Evolutionary conservation across 2,888 invertebrate genomes (phyloP), one percentile per base, ranked within the genome.

Genomic region (Trissoscelio sp.): DNA sequence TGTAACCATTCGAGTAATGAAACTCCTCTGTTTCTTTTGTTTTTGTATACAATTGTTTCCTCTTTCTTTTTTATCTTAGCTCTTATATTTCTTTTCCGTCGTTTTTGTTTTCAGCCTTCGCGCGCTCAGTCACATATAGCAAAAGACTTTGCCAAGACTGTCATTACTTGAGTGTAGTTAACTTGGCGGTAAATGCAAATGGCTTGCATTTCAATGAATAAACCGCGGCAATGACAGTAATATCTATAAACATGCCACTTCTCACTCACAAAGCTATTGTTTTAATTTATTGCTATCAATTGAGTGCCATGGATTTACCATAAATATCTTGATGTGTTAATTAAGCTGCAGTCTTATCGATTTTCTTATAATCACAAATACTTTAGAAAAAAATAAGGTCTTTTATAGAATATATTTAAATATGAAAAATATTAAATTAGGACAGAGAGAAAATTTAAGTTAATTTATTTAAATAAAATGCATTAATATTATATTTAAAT

Each of bases 141-240:
- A 7, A 57, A 67, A 73, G 67, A 66, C 66, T 75, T 62, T 73
- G 42, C 62, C 69, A 37, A 70, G 64, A 42, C 64, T 64, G 73
- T 79, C 78, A 79, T 82, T 82, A 74, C 58, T 79, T 57, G 70
- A 74, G 78, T 70, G 70, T 62, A 58, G 81, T 58, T 62, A 78
- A 60, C 57, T 79, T 55, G 14, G 48, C 55, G 79, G 72, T 46
- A 79, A 79, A 79, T 69, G 67, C 55, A 69, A 79, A 74, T 74
- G 67, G 58, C 60, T 69, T 53, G 69, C 66, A 69, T 77, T 62
- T 55, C 60, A 44, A 60, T 62, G 62, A 66, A 77, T 48, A 67
- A 74, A 64, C 69, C 64, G 53, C 74, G 42, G 20, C 60, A 53
- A 51, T 73, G 67, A 67, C 67, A 58, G 62, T 58, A 37, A 67